phyloP scores from a whole-genome alignment of 2,888 invertebrate species.

The Polymixis lichenea region DNA sequence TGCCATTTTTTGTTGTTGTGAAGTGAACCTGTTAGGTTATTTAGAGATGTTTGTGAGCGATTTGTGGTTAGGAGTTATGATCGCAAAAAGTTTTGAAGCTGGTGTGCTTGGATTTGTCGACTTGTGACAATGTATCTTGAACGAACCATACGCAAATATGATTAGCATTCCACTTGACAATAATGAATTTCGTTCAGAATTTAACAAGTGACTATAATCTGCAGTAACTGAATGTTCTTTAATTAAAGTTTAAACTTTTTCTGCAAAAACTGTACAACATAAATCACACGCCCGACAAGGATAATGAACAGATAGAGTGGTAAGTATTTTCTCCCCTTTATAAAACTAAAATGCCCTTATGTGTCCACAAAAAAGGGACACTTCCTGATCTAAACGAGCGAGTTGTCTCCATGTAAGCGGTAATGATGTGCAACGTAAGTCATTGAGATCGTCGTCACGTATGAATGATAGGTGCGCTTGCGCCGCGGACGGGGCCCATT shows the following conservation, averaged over 20 bases:
- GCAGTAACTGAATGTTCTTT: not conserved
- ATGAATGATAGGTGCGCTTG: constrained; percentile 70
- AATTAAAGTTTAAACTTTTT: not conserved
- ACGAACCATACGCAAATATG: not conserved
- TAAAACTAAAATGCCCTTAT: constrained; percentile 63
- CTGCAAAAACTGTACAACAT: constrained; percentile 14
- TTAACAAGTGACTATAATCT: not conserved
- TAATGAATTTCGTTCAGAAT: not conserved
- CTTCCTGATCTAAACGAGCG: constrained; percentile 61
- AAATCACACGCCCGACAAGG: constrained; percentile 39
- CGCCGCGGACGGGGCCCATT: constrained; percentile 75
- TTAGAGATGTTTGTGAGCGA: constrained; percentile 39
- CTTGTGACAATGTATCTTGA: not conserved
- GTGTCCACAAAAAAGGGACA: constrained; percentile 48
- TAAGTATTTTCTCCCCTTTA: constrained; percentile 43
- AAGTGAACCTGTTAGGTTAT: constrained; percentile 49
- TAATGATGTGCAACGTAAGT: constrained; percentile 68
- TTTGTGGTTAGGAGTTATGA: constrained; percentile 30
- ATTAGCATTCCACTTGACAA: not conserved
- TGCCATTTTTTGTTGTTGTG: constrained; percentile 49
- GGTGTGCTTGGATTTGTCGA: not conserved
- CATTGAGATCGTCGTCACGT: constrained; percentile 75
- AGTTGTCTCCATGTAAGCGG: constrained; percentile 55
- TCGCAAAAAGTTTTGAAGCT: constrained; percentile 27
- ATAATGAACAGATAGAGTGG: constrained; percentile 57